These are phyloP conservation scores for Clarias laeviceps DNA, from an alignment of 2,797 vertebrate genomes.

Conservation along the genomic window DNA sequence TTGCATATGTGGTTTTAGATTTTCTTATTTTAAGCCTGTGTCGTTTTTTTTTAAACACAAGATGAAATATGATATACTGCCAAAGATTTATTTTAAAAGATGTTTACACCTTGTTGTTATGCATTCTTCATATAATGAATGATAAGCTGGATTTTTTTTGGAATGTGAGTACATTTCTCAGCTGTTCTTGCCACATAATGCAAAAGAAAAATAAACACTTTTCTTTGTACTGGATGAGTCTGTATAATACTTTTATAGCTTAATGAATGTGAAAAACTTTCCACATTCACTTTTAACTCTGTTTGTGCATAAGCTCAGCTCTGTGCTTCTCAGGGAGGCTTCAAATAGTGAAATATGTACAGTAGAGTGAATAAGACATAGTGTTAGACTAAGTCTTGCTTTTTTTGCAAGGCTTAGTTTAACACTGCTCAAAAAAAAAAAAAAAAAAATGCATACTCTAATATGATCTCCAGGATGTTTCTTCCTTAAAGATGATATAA, in stretches of 20 bases:
- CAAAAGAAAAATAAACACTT: constrained; percentile 40
- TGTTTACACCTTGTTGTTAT: constrained; percentile 59
- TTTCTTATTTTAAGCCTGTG: constrained; percentile 49
- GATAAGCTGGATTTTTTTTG: constrained; percentile 51
- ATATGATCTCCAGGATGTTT: too few species aligned
- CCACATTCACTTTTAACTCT: neutral
- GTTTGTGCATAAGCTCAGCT: neutral
- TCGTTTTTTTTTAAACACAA: constrained; percentile 51
- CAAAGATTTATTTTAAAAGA: constrained; percentile 60
- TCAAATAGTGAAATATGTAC: too few species aligned
- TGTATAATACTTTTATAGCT: neutral
- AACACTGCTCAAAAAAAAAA: too few species aligned
- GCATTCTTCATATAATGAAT: constrained; percentile 65
- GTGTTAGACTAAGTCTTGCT: too few species aligned
- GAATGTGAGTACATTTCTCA: neutral
- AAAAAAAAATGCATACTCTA: too few species aligned
- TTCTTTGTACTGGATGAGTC: constrained; percentile 19
- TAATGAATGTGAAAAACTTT: neutral
- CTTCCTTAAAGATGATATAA: too few species aligned
- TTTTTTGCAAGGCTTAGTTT: too few species aligned
- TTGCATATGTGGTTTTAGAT: constrained; percentile 56
- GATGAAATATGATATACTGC: constrained; percentile 45
- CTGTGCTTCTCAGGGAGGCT: neutral
- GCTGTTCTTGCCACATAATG: constrained; percentile 19
- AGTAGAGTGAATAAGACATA: too few species aligned